Percentiles rank a stretch among this genome's conserved stretches.
Conservation (phyloP, 2,113 vertebrate genomes). For the Poecile atricapillus region DNA sequence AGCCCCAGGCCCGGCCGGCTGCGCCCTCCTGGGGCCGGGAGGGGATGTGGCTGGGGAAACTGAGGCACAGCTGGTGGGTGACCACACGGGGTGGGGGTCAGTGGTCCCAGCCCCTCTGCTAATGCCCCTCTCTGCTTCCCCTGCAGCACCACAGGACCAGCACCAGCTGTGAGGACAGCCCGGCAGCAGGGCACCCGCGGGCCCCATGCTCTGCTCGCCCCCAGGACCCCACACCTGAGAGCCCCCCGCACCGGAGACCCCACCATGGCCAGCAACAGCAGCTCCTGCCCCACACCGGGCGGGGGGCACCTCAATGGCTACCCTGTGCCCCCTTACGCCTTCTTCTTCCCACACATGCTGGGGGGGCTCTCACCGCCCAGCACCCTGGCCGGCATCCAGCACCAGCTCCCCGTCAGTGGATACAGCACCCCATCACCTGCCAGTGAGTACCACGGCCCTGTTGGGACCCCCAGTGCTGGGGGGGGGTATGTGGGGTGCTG, state of each 20-base stretch:
- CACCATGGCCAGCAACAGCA: conserved; percentile 94
- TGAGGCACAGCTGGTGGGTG: not conserved
- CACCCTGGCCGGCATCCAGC: conserved; percentile 78
- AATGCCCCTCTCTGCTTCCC: not conserved
- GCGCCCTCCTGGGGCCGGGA: not conserved
- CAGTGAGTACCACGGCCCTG: conserved; percentile 79
- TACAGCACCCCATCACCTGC: conserved; percentile 97
- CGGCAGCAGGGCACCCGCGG: not conserved
- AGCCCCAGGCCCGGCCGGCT: not conserved
- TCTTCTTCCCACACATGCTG: conserved; percentile 94
- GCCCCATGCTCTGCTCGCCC: conserved; percentile 13
- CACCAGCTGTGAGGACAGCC: not conserved
- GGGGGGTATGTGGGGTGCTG: fast-evolving
- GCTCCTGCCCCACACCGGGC: conserved; percentile 81
- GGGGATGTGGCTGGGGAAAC: not conserved
- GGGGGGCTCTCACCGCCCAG: conserved; percentile 90
- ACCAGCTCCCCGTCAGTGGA: conserved; percentile 89
- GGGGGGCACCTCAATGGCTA: conserved; percentile 88
- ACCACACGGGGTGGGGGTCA: not conserved
- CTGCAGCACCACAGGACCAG: not conserved
- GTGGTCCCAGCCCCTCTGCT: not conserved
- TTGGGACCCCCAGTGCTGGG: fast-evolving
- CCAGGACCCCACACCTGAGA: not conserved
- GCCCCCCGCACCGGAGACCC: not conserved
- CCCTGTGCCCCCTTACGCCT: conserved; percentile 91